These are phyloP conservation scores for Polydrusus cervinus DNA, from an alignment of 2,888 invertebrate species.

Conservation along the genomic window DNA sequence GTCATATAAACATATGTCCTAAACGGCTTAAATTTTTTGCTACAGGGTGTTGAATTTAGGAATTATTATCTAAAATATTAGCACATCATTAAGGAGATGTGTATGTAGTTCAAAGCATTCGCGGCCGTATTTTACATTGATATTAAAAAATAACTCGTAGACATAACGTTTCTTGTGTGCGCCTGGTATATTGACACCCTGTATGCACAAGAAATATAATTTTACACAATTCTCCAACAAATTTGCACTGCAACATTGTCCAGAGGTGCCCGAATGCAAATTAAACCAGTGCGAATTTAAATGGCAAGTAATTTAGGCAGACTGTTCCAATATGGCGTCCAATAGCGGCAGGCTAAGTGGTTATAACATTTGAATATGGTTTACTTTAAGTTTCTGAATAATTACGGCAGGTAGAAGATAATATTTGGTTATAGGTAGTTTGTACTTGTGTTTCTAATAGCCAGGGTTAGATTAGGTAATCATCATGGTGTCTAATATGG, in stretches of 20 bases:
- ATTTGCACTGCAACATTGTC: slow-evolving; percentile 1
- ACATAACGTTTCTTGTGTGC: too few species aligned
- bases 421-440: slow-evolving; percentile 30
- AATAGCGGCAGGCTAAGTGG: slow-evolving; percentile 26
- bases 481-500: too few species aligned
- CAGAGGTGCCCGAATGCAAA: slow-evolving; percentile 21
- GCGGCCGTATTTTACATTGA: too few species aligned
- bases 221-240: neutral
- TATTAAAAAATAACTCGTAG: too few species aligned
- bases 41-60: too few species aligned
- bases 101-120: too few species aligned
- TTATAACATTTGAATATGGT: slow-evolving; percentile 43
- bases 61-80: too few species aligned
- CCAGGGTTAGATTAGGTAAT: neutral
- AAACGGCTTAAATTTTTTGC: too few species aligned
- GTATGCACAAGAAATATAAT: neutral
- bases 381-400: slow-evolving; percentile 38
- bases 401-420: slow-evolving; percentile 30
- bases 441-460: slow-evolving; percentile 12
- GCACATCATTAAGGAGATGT: neutral
- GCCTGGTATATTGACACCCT: too few species aligned
- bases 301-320: slow-evolving; percentile 20
- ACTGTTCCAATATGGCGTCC: slow-evolving; percentile 23
- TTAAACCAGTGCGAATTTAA: slow-evolving; percentile 18
- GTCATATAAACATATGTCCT: too few species aligned